Percentiles rank a stretch among this genome's conserved stretches.
These are phyloP conservation scores for Lethrus apterus DNA, from an alignment of 1,140 invertebrate genomes.

Conservation along the genomic window DNA sequence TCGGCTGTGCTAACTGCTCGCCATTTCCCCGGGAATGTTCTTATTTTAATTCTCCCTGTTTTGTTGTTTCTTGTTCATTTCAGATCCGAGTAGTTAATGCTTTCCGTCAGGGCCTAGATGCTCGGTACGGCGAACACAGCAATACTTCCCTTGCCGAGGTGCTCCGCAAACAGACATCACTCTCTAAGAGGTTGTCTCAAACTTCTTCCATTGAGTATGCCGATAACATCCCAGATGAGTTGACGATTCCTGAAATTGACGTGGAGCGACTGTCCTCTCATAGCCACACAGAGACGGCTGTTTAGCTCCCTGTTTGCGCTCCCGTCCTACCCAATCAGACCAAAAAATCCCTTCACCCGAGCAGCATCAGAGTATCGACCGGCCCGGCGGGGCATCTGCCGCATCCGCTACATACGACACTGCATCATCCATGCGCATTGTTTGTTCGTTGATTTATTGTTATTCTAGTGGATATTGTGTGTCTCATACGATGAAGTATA, in stretches of 20 bases:
- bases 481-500: slow-evolving; percentile 18
- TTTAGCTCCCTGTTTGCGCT: slow-evolving; percentile 51
- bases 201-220: slow-evolving; percentile 87
- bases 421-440: slow-evolving; percentile 17
- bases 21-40: slow-evolving; percentile 36
- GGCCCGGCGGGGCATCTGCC: slow-evolving; percentile 12
- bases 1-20: slow-evolving; percentile 40
- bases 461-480: slow-evolving; percentile 33
- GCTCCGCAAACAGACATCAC: slow-evolving; percentile 82
- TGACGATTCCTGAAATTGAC: slow-evolving; percentile 82
- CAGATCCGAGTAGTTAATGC: slow-evolving; percentile 99
- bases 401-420: slow-evolving; percentile 16
- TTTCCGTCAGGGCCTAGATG: slow-evolving; percentile 96
- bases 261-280: slow-evolving; percentile 83
- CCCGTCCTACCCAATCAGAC: slow-evolving; percentile 39
- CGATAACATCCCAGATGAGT: slow-evolving; percentile 77
- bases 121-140: slow-evolving; percentile 85
- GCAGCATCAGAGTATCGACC: slow-evolving; percentile 28
- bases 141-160: slow-evolving; percentile 83
- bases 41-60: slow-evolving; percentile 42
- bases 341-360: slow-evolving; percentile 34
- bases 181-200: slow-evolving; percentile 83
- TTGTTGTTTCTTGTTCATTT: slow-evolving; percentile 47
- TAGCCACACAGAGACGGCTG: slow-evolving; percentile 88
- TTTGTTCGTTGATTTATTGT: slow-evolving; percentile 35